Evolutionary conservation across 2,113 vertebrate species (phyloP).

Genomic region (Siphamia tubifer): DNA sequence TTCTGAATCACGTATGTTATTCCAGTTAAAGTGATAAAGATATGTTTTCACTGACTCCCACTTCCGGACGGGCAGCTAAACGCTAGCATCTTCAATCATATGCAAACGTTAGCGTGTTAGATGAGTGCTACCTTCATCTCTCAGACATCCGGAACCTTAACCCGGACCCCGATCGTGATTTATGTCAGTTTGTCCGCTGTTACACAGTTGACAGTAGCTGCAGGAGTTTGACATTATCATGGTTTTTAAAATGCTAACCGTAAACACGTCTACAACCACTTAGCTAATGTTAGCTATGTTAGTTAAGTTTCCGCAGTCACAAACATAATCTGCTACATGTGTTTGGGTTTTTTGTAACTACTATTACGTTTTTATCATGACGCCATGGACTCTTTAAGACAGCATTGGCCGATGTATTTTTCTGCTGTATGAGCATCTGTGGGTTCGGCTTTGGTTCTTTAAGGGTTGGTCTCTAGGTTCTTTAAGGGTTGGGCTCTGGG

Average conservation of each 20-base stretch:
- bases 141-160: background rate
- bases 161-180: background rate
- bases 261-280: slow-evolving; percentile 40
- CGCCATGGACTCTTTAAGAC: too few species aligned
- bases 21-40: background rate
- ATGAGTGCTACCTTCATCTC: slow-evolving; percentile 16
- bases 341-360: too few species aligned
- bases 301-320: background rate
- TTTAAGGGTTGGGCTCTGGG: too few species aligned
- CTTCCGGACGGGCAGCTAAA: slow-evolving; percentile 23
- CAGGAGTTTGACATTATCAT: background rate
- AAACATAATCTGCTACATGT: too few species aligned
- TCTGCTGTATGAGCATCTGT: too few species aligned
- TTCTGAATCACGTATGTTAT: background rate
- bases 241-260: slow-evolving; percentile 6
- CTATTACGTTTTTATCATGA: too few species aligned
- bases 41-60: background rate
- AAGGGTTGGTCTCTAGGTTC: too few species aligned
- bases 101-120: slow-evolving; percentile 54
- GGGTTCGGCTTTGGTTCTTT: too few species aligned
- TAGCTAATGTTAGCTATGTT: slow-evolving; percentile 13
- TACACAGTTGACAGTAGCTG: too few species aligned
- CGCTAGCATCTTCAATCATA: slow-evolving; percentile 44
- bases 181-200: too few species aligned
- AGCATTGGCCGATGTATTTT: too few species aligned